Base-by-base conservation (phyloP, 2,888 invertebrate species). In the Tanytarsus gracilentus region DNA sequence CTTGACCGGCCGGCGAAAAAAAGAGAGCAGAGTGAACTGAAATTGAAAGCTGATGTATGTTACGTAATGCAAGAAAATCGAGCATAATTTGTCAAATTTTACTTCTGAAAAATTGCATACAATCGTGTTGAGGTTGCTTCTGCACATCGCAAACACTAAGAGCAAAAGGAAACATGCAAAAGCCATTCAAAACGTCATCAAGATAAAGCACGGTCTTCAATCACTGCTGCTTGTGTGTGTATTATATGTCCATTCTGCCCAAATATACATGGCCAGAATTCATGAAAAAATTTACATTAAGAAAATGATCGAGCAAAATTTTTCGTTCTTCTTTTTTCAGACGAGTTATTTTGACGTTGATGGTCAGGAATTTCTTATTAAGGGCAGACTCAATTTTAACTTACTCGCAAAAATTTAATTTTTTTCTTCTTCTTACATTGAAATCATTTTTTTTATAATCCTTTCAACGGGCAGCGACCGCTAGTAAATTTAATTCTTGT, bases 121-220 rank as follows among this genome's bases (percentile, higher is more conserved):
- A 36, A 36, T 36, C 36, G 36, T n/a, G n/a, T n/a, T n/a, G n/a
- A n/a, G n/a, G n/a, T n/a, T n/a, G n/a, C n/a, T n/a, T n/a, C n/a
- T 26, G 25, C 50, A 39, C 39, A 39, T 5, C 4, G n/a, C 9
- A n/a, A 11, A 39, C 39, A 39, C 4, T 5, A 39, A n/a, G 14
- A 39, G 14, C 4, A 39, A n/a, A 23, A 23, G 14, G 4, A 18
- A 27, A 33, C 53, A 53, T 53, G 53, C 53, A 53, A 53, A 51
- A 44, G 16, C 51, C 25, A 51, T 51, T 51, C 23, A 30, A 53
- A 36, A 56, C 26, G 55, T 56, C 55, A 55, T 18, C 36, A 21
- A 56, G 55, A 56, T 53, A 56, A 56, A 25, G 55, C 55, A 40
- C 25, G 14, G 55, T 56, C 55, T 56, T 40, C 55, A 56, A 56